Evolutionary conservation across 1,140 invertebrate species (phyloP), one percentile per base, ranked within the genome.

Genomic region (Teleopsis dalmanni): DNA sequence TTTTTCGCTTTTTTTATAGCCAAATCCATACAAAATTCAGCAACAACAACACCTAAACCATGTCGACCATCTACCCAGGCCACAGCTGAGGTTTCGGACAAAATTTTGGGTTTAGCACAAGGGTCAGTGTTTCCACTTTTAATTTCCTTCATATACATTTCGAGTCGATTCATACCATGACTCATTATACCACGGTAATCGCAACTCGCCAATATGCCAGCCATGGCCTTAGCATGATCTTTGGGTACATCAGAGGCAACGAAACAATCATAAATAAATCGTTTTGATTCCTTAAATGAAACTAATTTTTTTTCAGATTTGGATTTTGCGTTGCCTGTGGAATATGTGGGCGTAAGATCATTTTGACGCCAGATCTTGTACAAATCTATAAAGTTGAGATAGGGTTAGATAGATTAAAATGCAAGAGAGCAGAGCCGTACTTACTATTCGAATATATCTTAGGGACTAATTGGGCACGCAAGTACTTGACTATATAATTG

Each of bases 171-270:
- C 46, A 94, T 76, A 14, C 91, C 91, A 73, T 94, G 90, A 58
- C 88, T 91, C 57, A 82, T 90, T 65, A 93, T 88, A n/a, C 91
- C 90, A 27, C 88, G 64, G 52, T 82, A 80, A 68, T 95, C 91
- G 13, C 88, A 88, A 48, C 80, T 80, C 41, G 87, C 73, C 9
- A 94, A 72, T 47, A 88, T 75, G 53, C 87, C 80, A 0, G 83
- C 86, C 35, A 91, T 73, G 31, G 75, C 72, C 10, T 70, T 56
- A 0, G 87, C 85, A 57, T 89, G 79, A 10, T 73, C 70, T 19
- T 56, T 34, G 5, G 75, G 74, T 0, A 81, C 76, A 1, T 85
- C 86, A 0, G 77, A 81, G 10, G 77, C 76, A 31, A 65, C 62
- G 70, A 91, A 74, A 50, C 84, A 87, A 4, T 87, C 80, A 0